Evolutionary conservation across 2,888 invertebrate genomes (phyloP).

Genomic region (Catocala sponsa): DNA sequence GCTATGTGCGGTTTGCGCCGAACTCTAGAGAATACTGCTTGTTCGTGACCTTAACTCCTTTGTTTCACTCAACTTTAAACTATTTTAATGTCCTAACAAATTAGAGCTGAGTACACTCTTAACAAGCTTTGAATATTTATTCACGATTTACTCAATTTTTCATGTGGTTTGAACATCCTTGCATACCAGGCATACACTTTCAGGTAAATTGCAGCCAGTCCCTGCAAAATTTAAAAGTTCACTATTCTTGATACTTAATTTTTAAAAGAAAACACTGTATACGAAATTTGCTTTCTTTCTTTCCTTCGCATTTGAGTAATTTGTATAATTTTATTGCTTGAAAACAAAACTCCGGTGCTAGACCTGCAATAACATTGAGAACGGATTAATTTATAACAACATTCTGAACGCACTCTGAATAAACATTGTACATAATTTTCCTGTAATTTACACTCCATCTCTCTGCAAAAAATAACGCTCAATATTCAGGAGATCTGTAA

Average conservation of each 20-base stretch:
- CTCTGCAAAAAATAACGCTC: slow-evolving; percentile 63
- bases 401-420: slow-evolving; percentile 46
- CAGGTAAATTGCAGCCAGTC: slow-evolving; percentile 16
- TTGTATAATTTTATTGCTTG: slow-evolving; percentile 38
- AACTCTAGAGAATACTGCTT: slow-evolving; percentile 63
- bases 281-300: slow-evolving; percentile 24
- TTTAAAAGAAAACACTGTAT: slow-evolving; percentile 12
- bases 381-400: slow-evolving; percentile 51
- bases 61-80: slow-evolving; percentile 56
- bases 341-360: slow-evolving; percentile 33
- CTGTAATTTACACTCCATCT: slow-evolving; percentile 70
- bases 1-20: slow-evolving; percentile 74
- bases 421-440: slow-evolving; percentile 57
- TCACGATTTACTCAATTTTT: slow-evolving; percentile 22
- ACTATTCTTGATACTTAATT: slow-evolving; percentile 12
- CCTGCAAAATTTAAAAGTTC: slow-evolving; percentile 21
- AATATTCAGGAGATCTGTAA: slow-evolving; percentile 79
- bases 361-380: slow-evolving; percentile 33
- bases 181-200: slow-evolving; percentile 11
- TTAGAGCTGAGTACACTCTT: slow-evolving; percentile 49
- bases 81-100: slow-evolving; percentile 65
- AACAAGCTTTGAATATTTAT: slow-evolving; percentile 44
- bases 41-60: slow-evolving; percentile 59
- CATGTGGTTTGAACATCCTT: slow-evolving; percentile 9
- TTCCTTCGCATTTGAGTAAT: slow-evolving; percentile 23